A percentile compares a stretch with the other conserved stretches of the same genome.
phyloP scores from a whole-genome alignment of 2,113 vertebrate species.

The Chrysochloris asiatica region DNA sequence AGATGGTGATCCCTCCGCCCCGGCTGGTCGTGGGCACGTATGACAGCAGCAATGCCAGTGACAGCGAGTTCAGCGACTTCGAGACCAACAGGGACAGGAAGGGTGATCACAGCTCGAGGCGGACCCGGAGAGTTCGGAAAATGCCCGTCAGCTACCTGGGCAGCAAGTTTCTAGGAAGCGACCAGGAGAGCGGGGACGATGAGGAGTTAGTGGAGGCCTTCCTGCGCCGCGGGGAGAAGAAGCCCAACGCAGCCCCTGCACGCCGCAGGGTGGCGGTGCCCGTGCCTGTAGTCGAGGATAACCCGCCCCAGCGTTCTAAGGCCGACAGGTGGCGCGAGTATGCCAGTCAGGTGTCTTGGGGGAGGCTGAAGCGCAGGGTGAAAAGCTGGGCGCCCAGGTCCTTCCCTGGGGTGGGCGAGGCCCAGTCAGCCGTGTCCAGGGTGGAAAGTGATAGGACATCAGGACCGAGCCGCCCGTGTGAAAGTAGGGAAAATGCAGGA shows the following conservation, averaged over 20 bases:
- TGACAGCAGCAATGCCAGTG: slow-evolving; percentile 86
- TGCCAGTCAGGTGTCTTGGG: slow-evolving; percentile 56
- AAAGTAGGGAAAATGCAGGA: fast-evolving
- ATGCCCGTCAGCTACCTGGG: slow-evolving; percentile 71
- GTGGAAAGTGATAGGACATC: neutral
- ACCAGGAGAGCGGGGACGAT: slow-evolving; percentile 58
- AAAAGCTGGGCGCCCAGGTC: slow-evolving; percentile 50
- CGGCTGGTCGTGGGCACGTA: slow-evolving; percentile 88
- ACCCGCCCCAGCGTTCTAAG: slow-evolving; percentile 80
- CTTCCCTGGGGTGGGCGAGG: neutral
- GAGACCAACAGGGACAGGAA: slow-evolving; percentile 84
- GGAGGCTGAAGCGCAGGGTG: slow-evolving; percentile 55
- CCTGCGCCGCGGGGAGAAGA: slow-evolving; percentile 14
- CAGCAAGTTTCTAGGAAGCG: slow-evolving; percentile 64
- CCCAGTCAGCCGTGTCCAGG: neutral
- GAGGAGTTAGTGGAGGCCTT: slow-evolving; percentile 58
- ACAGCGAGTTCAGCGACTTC: slow-evolving; percentile 89
- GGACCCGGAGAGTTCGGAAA: slow-evolving; percentile 11
- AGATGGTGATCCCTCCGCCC: slow-evolving; percentile 84
- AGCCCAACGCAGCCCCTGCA: neutral
- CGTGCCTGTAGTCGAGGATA: slow-evolving; percentile 82
- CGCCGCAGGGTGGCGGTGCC: slow-evolving; percentile 36
- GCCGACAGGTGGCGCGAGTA: slow-evolving; percentile 23
- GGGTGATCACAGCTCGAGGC: slow-evolving; percentile 80
- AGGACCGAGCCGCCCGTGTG: fast-evolving